Conservation (phyloP, 2,797 vertebrate genomes). For the Alauda arvensis region DNA sequence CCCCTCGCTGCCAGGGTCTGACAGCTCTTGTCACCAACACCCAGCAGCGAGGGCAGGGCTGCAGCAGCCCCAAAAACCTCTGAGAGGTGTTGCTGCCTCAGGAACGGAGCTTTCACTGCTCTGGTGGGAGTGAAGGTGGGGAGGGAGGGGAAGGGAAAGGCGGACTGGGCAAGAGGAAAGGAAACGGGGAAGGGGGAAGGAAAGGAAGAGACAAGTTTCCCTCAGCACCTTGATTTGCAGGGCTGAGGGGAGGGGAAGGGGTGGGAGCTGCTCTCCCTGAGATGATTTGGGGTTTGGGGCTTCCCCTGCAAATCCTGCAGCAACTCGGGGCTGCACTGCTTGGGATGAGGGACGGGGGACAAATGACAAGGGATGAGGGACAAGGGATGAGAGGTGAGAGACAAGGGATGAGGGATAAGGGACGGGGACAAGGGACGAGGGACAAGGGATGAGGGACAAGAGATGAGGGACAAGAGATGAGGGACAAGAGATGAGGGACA, state of each 20-base stretch:
- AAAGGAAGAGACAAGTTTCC: neutral
- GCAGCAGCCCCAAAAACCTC: neutral
- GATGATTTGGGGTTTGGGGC: neutral
- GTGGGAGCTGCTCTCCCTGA: neutral
- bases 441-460: neutral
- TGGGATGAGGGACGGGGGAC: no score
- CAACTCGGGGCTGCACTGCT: neutral
- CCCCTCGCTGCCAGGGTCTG: accelerated
- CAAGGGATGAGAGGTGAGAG: accelerated
- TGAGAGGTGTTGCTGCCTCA: neutral
- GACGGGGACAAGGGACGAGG: neutral
- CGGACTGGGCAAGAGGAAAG: neutral
- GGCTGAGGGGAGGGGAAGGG: accelerated
- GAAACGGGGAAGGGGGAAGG: neutral
- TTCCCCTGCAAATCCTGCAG: neutral
- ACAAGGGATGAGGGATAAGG: neutral
- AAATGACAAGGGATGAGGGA: neutral
- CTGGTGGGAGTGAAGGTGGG: neutral
- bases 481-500: no score
- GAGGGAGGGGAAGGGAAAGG: neutral
- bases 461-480: neutral
- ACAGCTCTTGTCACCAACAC: neutral
- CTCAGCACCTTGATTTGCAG: neutral
- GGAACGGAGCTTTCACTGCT: accelerated
- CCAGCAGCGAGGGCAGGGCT: neutral